These are phyloP conservation scores for Penaeus japonicus DNA, from an alignment of 1,140 invertebrate species.

Conservation along the genomic window DNA sequence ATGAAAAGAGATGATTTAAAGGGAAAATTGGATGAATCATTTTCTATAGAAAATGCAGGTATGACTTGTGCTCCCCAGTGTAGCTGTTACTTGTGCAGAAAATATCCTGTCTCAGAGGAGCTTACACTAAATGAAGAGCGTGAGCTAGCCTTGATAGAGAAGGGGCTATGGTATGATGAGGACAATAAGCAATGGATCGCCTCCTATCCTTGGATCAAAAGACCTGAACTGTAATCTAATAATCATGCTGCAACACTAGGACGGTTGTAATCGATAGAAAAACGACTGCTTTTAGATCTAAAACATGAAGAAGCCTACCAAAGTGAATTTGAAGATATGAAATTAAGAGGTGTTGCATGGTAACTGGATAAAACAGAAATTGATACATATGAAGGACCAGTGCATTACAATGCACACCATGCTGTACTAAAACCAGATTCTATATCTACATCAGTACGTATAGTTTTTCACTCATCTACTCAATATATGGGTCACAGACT, in stretches of 20 bases:
- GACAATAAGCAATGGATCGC: background rate
- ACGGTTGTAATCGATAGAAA: constrained; percentile 1
- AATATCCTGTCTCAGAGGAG: background rate
- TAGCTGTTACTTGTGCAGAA: background rate
- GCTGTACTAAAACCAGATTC: background rate
- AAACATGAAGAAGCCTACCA: background rate
- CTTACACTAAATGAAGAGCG: background rate
- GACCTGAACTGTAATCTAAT: background rate
- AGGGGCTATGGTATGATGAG: background rate
- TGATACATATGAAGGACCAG: background rate
- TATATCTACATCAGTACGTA: background rate
- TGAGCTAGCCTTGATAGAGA: background rate
- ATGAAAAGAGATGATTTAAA: background rate
- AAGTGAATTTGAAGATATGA: constrained; percentile 9
- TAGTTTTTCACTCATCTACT: background rate
- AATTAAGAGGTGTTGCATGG: background rate
- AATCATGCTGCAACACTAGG: background rate
- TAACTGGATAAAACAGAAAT: background rate
- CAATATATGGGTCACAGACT: background rate
- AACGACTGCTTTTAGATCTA: background rate
- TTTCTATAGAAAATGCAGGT: background rate
- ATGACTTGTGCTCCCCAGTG: background rate
- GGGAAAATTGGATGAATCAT: background rate
- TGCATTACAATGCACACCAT: background rate
- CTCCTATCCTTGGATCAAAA: background rate